Base-by-base conservation (phyloP, 1,140 invertebrate genomes). In the Drosophila suzukii region DNA sequence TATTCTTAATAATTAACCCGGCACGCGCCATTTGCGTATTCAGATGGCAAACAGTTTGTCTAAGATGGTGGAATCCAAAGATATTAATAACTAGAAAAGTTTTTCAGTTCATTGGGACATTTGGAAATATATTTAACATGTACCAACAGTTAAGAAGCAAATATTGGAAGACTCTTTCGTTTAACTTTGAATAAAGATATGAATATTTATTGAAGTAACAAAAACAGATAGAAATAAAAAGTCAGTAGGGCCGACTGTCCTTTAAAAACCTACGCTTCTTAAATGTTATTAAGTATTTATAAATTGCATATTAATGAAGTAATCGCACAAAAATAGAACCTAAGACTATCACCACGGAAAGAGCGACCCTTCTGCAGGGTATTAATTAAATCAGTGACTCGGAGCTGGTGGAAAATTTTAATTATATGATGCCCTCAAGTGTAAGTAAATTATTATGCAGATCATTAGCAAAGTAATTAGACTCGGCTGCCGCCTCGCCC, bases 381-480 rank as follows among this genome's bases (percentile, higher is more conserved):
- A 57, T 57, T 71, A 70, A 54, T 39, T 57, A n/a, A 71, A 57
- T 71, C 66, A 49, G 53, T 57, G 66, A 30, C 44, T 71, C 6
- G 36, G 30, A 30, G 51, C 6, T 39, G 50, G 27, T 70, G 41
- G 54, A 34, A 34, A 39, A 62, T 88, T 83, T 80, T 61, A 88
- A 83, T 89, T 83, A 88, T 70, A 80, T 55, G 75, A 75, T 49
- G 74, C 65, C 61, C 67, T 68, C 70, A 78, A 86, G 83, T 88
- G 72, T 83, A 79, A 72, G 79, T 44, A 60, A 88, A 83, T 83
- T 83, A 88, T 74, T 79, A 83, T 89, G 84, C 73, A 89, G 76
- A 89, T 88, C 83, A 89, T 89, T 88, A 83, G 75, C 83, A 76
- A 58, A 76, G 79, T 83, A 88, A 88, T 88, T 67, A 80, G 71